A percentile compares a stretch with the other conserved stretches of the same genome.
These are phyloP conservation scores for Drosophila asahinai DNA, from an alignment of 1,140 invertebrate genomes.

Conservation along the genomic window DNA sequence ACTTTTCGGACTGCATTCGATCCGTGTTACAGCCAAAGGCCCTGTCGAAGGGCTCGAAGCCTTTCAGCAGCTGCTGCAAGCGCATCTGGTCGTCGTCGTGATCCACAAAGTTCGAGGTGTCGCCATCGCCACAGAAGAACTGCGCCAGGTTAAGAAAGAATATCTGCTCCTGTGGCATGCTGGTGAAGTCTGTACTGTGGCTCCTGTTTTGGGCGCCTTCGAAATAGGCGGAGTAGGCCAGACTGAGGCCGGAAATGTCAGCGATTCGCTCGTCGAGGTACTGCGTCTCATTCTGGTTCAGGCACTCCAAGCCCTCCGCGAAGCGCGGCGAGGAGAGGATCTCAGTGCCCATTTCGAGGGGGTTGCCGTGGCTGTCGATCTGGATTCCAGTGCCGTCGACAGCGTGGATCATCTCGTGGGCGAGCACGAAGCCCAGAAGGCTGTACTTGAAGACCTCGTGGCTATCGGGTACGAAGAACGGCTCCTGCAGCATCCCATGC, in stretches of 20 bases:
- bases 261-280: slow-evolving; percentile 64
- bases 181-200: slow-evolving; percentile 16
- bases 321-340: slow-evolving; percentile 13
- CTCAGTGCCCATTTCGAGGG: background rate
- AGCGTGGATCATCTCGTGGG: slow-evolving; percentile 70
- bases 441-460: slow-evolving; percentile 71
- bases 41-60: slow-evolving; percentile 57
- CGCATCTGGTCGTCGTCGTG: slow-evolving; percentile 65
- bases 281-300: slow-evolving; percentile 43
- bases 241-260: slow-evolving; percentile 59
- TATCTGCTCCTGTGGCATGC: slow-evolving; percentile 36
- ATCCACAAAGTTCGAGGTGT: slow-evolving; percentile 13
- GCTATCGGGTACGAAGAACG: slow-evolving; percentile 42
- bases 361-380: slow-evolving; percentile 51
- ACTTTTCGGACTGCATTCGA: slow-evolving; percentile 32
- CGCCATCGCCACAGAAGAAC: slow-evolving; percentile 61
- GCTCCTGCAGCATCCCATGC: slow-evolving; percentile 59
- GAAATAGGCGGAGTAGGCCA: slow-evolving; percentile 63
- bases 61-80: slow-evolving; percentile 47
- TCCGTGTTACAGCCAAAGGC: slow-evolving; percentile 31
- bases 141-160: slow-evolving; percentile 76
- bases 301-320: slow-evolving; percentile 35
- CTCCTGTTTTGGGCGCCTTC: background rate
- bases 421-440: slow-evolving; percentile 66
- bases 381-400: slow-evolving; percentile 47